Percentiles rank a stretch among this genome's conserved stretches.
Evolutionary conservation across 1,140 invertebrate genomes (phyloP).

Genomic region (Heliothis subflexa): DNA sequence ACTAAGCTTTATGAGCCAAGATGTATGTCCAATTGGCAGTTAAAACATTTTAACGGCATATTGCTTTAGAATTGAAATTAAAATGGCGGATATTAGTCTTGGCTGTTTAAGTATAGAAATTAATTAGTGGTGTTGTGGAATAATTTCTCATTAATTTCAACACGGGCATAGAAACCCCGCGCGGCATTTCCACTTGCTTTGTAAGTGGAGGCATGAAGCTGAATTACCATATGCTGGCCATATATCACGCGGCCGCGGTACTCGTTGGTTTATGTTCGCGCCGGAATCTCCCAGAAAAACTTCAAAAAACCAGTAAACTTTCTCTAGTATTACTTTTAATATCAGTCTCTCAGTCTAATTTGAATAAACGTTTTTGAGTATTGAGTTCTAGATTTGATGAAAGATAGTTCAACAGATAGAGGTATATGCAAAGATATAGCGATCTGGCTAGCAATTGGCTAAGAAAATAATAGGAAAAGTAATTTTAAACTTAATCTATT

Average conservation of each 20-base stretch:
- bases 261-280: slow-evolving; percentile 22
- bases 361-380: too few relatives aligned
- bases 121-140: slow-evolving; percentile 70
- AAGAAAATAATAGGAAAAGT: too few relatives aligned
- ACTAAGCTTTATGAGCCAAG: slow-evolving; percentile 70
- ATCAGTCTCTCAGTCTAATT: not conserved
- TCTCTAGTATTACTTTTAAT: not conserved
- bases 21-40: slow-evolving; percentile 71
- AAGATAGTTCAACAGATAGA: too few relatives aligned
- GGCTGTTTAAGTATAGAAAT: slow-evolving; percentile 61
- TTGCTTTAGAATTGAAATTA: slow-evolving; percentile 69
- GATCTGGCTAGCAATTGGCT: too few relatives aligned
- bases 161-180: slow-evolving; percentile 60
- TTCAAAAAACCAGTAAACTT: not conserved
- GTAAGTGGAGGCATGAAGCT: slow-evolving; percentile 54
- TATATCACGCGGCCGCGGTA: slow-evolving; percentile 54
- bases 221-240: slow-evolving; percentile 68
- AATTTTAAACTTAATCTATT: too few relatives aligned
- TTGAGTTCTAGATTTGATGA: too few relatives aligned
- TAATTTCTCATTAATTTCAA: slow-evolving; percentile 78
- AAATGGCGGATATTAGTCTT: slow-evolving; percentile 62
- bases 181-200: slow-evolving; percentile 64
- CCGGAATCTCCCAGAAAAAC: not conserved
- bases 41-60: slow-evolving; percentile 70
- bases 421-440: too few relatives aligned